Evolutionary conservation across 2,113 vertebrate species (phyloP).

Genomic region (Podarcis raffonei): DNA sequence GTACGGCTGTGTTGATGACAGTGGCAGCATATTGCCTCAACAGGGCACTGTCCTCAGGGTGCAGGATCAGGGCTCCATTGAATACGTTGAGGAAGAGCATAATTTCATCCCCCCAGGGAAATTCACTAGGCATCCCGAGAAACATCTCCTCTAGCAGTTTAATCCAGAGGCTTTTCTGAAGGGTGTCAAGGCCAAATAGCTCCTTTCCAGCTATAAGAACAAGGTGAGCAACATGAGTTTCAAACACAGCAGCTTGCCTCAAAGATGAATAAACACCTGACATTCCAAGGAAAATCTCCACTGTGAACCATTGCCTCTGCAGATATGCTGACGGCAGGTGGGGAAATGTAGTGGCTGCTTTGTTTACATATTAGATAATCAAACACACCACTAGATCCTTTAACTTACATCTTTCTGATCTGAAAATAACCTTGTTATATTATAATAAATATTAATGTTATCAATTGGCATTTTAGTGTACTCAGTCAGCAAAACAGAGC

Average conservation of each 20-base stretch:
- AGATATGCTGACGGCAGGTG: background rate
- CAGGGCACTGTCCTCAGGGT: constrained; percentile 95
- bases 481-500: background rate
- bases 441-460: background rate
- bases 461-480: background rate
- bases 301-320: background rate
- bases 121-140: constrained; percentile 98
- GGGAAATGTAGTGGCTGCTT: background rate
- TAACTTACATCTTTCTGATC: background rate
- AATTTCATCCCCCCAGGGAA: constrained; percentile 98
- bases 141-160: constrained; percentile 99
- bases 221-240: background rate
- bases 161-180: constrained; percentile 98
- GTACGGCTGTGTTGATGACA: constrained; percentile 95
- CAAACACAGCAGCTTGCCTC: background rate
- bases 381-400: background rate
- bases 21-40: constrained; percentile 95
- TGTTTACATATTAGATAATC: background rate
- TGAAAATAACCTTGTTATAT: background rate
- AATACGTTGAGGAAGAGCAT: constrained; percentile 99
- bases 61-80: constrained; percentile 93
- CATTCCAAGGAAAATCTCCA: background rate
- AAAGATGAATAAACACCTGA: background rate
- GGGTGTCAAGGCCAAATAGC: constrained; percentile 94
- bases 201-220: constrained; percentile 85